Evolutionary conservation across 1,140 invertebrate species (phyloP).

Genomic region (Listronotus bonariensis): DNA sequence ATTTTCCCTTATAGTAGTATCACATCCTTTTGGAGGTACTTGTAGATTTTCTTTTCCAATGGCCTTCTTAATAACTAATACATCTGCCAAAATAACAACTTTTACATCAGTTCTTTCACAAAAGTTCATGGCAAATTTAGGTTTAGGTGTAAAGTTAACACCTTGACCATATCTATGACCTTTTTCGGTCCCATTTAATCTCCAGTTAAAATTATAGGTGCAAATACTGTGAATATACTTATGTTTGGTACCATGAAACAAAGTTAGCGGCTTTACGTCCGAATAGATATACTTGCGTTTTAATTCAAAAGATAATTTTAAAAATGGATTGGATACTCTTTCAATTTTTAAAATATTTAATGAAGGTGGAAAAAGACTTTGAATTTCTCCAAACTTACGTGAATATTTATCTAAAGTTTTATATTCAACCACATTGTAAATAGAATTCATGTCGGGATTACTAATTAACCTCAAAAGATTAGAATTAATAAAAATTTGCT

Average conservation of each 20-base stretch:
- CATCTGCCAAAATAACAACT: constrained; percentile 43
- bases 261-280: constrained; percentile 26
- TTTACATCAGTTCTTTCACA: constrained; percentile 37
- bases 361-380: constrained; percentile 8
- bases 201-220: constrained; percentile 50
- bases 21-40: constrained; percentile 38
- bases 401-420: constrained; percentile 5
- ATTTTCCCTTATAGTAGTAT: constrained; percentile 42
- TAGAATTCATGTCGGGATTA: not conserved
- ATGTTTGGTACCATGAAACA: constrained; percentile 50
- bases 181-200: constrained; percentile 36
- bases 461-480: not conserved
- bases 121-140: constrained; percentile 49
- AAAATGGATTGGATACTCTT: constrained; percentile 22
- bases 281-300: constrained; percentile 5
- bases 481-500: not conserved
- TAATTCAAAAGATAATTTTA: constrained; percentile 8
- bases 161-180: constrained; percentile 48
- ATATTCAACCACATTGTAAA: not conserved
- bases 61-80: constrained; percentile 21
- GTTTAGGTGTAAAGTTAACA: constrained; percentile 47
- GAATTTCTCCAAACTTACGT: constrained; percentile 10
- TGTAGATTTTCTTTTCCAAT: constrained; percentile 20
- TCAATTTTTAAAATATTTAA: constrained; percentile 10
- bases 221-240: constrained; percentile 42